Evolutionary conservation across 2,888 invertebrate genomes (phyloP), one percentile per base, ranked within the genome.

Genomic region (Tillus elongatus): DNA sequence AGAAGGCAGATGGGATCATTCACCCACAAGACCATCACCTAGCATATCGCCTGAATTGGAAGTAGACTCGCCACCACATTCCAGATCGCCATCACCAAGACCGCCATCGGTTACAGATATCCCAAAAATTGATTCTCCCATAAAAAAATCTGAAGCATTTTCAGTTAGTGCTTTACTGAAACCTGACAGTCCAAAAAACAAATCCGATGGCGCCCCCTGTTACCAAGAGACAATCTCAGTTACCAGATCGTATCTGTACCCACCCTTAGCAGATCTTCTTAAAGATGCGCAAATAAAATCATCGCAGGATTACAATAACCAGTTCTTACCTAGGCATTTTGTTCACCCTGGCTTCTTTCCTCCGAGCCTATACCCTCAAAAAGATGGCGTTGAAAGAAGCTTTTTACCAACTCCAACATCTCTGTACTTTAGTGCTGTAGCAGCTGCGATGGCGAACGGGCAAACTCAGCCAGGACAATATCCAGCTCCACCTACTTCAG

Each of bases 161-260:
- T 86, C 86, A 36, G 87, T 89, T 27, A 85, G 82, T 44, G 88
- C 88, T 1, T 67, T 89, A 19, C 64, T 89, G 31, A 72, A 85
- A 62, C 85, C 88, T 37, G 88, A 88, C 58, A 79, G 82, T 28
- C 85, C 64, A 1, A 65, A 64, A 40, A 57, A 50, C 33, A 57
- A 55, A 42, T 60, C 61, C 42, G 66, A 68, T 46, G 36, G 45
- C 30, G 27, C 45, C 6, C 58, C 66, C 39, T 63, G 70, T 41
- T 66, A 65, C 45, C 64, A 65, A 39, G 69, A 69, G 51, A 68
- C 68, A n/a, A 66, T 70, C 36, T 66, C 65, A 19, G 69, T 71
- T 2, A 69, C 70, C 37, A 64, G 78, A 56, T 78, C 78, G 1
- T 75, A 78, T 49, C 53, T 78, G 3, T 79, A 77, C 48, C 78